Percentiles rank a stretch among this genome's conserved stretches.
These are phyloP conservation scores for Caenorhabditis japonica DNA, from an alignment of 2,888 invertebrate species.

Conservation along the genomic window DNA sequence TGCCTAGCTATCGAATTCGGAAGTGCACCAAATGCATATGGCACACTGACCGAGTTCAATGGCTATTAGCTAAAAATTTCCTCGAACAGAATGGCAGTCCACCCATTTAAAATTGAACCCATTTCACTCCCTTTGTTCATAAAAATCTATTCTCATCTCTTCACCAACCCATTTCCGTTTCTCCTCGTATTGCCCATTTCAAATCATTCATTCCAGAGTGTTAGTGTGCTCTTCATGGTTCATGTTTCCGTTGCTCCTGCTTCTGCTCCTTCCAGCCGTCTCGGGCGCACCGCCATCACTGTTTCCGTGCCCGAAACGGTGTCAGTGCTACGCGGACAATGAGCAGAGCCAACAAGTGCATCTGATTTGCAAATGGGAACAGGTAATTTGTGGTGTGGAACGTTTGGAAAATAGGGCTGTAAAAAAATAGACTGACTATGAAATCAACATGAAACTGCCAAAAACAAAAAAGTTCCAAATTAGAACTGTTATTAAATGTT, in stretches of 20 bases:
- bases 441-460: no score
- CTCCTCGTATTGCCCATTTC: background rate
- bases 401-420: no score
- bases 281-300: conserved; percentile 12
- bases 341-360: conserved; percentile 61
- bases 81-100: no score
- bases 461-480: no score
- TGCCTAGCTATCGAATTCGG: no score
- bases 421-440: no score
- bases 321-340: conserved; percentile 69
- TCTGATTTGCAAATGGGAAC: conserved; percentile 72
- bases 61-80: no score
- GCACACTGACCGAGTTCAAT: no score
- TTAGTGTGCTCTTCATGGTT: no score
- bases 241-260: conserved; percentile 19
- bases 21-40: no score
- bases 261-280: conserved; percentile 1
- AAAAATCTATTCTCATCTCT: background rate
- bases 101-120: no score
- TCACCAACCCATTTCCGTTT: background rate
- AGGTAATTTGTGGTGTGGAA: conserved; percentile 34
- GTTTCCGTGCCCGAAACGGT: conserved; percentile 61
- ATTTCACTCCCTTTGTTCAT: background rate
- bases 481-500: no score
- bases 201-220: conserved; percentile 1